phyloP scores from a whole-genome alignment of 1,140 invertebrate genomes.

The Drosophila trapezifrons region DNA sequence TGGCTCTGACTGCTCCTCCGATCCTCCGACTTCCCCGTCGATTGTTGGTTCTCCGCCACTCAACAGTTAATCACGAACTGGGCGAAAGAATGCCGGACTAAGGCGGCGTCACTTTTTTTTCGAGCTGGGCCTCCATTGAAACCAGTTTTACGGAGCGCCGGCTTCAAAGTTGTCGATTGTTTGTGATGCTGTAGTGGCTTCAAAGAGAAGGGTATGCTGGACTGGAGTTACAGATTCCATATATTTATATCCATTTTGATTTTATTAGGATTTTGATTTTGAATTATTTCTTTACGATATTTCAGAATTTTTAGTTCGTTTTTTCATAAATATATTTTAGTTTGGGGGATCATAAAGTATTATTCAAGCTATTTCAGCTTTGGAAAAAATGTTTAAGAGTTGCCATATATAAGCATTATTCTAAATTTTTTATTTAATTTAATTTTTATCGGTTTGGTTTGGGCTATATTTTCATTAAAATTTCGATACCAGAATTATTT shows the following conservation, averaged over 20 bases:
- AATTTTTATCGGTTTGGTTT: too few species aligned
- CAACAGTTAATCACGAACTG: slow-evolving; percentile 79
- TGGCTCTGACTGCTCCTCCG: slow-evolving; percentile 14
- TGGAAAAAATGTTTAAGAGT: too few species aligned
- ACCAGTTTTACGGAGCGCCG: slow-evolving; percentile 68
- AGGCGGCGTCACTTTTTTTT: slow-evolving; percentile 45
- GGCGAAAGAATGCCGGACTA: slow-evolving; percentile 73
- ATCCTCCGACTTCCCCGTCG: slow-evolving; percentile 8
- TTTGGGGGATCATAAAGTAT: too few species aligned
- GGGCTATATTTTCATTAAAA: too few species aligned
- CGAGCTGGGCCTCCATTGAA: slow-evolving; percentile 28
- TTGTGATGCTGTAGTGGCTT: slow-evolving; percentile 18
- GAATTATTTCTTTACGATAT: not conserved
- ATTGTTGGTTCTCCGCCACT: slow-evolving; percentile 57
- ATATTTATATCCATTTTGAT: not conserved
- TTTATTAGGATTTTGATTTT: not conserved
- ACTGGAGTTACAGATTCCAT: not conserved
- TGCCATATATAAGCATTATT: too few species aligned
- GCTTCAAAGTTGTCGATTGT: slow-evolving; percentile 59
- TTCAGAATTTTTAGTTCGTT: not conserved
- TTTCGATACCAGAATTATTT: too few species aligned
- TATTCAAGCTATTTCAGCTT: too few species aligned
- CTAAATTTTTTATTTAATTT: too few species aligned
- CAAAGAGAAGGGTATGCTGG: not conserved
- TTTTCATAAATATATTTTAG: too few species aligned